These are phyloP conservation scores for Crotophaga sulcirostris DNA, from an alignment of 2,113 vertebrate species.

Conservation along the genomic window DNA sequence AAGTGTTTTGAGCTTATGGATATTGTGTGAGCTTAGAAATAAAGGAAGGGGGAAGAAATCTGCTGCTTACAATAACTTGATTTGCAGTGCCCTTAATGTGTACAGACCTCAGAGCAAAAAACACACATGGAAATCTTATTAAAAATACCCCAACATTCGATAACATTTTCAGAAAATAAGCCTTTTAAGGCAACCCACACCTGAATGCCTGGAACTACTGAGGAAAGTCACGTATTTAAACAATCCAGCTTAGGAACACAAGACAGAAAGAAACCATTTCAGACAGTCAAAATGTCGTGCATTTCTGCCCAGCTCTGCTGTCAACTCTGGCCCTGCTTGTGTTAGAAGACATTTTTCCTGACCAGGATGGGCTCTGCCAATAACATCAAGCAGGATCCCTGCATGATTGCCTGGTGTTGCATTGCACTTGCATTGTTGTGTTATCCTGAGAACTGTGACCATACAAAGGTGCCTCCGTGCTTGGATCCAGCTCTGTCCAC, in stretches of 20 bases:
- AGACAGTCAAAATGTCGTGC: not conserved
- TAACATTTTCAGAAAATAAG: not conserved
- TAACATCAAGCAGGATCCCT: not conserved
- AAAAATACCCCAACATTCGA: accelerated
- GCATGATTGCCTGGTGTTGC: accelerated
- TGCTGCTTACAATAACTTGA: not conserved
- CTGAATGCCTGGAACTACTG: not conserved
- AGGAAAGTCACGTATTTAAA: not conserved
- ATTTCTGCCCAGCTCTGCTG: not conserved
- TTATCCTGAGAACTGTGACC: not conserved
- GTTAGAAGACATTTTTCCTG: not conserved
- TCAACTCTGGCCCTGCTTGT: not conserved
- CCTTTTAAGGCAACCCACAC: not conserved
- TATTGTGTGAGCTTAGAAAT: not conserved
- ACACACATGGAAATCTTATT: not conserved
- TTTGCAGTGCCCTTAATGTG: not conserved
- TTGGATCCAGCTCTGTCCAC: not conserved
- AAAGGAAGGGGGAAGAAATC: not conserved
- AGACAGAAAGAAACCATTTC: not conserved
- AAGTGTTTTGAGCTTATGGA: not conserved
- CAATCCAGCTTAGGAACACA: not conserved
- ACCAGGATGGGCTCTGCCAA: not conserved
- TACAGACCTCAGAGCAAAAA: not conserved
- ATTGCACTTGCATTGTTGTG: accelerated
- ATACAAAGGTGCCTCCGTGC: accelerated